Conservation (phyloP, 1,140 invertebrate genomes). For the Orchesella cincta region DNA sequence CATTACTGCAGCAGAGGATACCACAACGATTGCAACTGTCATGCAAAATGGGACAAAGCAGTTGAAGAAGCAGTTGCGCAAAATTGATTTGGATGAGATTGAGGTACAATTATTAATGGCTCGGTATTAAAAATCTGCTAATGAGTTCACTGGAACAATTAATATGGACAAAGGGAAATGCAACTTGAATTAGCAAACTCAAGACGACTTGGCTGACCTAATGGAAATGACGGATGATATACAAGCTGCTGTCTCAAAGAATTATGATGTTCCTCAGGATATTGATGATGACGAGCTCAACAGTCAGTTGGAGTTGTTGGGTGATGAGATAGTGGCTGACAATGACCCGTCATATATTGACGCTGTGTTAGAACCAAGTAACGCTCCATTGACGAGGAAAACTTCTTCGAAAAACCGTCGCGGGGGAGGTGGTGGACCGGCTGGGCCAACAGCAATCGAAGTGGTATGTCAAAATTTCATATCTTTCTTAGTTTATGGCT, state of each 20-base stretch:
- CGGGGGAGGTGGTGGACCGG: not conserved
- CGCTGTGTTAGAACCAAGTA: not conserved
- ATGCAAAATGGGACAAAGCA: not conserved
- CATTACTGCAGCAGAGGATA: not conserved
- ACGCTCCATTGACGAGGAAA: not conserved
- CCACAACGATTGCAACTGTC: not conserved
- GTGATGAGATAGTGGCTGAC: slow-evolving; percentile 12
- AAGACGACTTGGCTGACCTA: not conserved
- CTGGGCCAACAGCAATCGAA: not conserved
- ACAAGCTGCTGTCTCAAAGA: not conserved
- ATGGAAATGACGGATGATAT: not conserved
- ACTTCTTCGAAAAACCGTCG: not conserved
- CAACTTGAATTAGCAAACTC: no score
- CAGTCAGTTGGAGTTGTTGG: not conserved
- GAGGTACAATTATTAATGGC: not conserved
- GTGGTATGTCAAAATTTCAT: no score
- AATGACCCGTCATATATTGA: slow-evolving; percentile 20
- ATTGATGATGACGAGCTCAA: slow-evolving; percentile 22
- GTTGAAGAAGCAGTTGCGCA: not conserved
- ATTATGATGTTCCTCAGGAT: not conserved
- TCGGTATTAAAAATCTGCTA: not conserved
- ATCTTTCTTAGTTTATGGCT: no score
- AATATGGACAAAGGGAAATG: no score
- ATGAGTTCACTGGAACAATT: no score
- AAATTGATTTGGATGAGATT: slow-evolving; percentile 11